phyloP scores from a whole-genome alignment of 1,140 invertebrate species.

The Plectrocnemia conspersa region DNA sequence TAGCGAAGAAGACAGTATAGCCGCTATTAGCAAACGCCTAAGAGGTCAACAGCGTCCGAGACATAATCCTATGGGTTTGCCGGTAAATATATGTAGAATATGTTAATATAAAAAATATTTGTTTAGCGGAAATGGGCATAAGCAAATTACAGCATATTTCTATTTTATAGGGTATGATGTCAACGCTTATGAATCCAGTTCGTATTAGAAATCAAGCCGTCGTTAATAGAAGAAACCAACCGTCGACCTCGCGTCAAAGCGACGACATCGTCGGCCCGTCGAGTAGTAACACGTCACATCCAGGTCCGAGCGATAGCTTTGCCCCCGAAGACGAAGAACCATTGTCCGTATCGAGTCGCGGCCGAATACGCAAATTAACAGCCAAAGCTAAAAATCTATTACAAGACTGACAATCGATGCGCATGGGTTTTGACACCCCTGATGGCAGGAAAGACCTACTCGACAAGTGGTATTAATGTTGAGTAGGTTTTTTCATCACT shows the following conservation, averaged over 20 bases:
- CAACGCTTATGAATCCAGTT: no score
- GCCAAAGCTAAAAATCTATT: slow-evolving; percentile 68
- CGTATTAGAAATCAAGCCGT: slow-evolving; percentile 1
- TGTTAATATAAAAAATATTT: no score
- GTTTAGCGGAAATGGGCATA: not conserved
- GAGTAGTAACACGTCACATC: not conserved
- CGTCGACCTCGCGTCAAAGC: slow-evolving; percentile 8
- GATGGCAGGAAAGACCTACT: no score
- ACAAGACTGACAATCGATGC: slow-evolving; percentile 49
- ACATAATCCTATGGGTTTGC: slow-evolving; percentile 26
- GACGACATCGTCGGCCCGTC: not conserved
- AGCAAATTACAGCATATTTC: not conserved
- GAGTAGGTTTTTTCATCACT: no score
- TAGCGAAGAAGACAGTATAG: slow-evolving; percentile 57
- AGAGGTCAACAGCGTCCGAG: slow-evolving; percentile 40
- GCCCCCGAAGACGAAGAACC: slow-evolving; percentile 44
- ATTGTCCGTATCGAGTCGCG: slow-evolving; percentile 72
- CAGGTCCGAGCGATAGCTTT: slow-evolving; percentile 31
- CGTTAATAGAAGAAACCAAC: not conserved
- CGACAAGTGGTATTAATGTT: no score
- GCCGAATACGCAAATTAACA: slow-evolving; percentile 76
- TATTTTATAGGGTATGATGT: no score
- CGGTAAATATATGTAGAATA: slow-evolving; percentile 17
- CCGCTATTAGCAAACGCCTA: slow-evolving; percentile 46
- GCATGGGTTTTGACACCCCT: not conserved